Base-by-base conservation (phyloP, 2,113 vertebrate species). In the Ophiodon elongatus region DNA sequence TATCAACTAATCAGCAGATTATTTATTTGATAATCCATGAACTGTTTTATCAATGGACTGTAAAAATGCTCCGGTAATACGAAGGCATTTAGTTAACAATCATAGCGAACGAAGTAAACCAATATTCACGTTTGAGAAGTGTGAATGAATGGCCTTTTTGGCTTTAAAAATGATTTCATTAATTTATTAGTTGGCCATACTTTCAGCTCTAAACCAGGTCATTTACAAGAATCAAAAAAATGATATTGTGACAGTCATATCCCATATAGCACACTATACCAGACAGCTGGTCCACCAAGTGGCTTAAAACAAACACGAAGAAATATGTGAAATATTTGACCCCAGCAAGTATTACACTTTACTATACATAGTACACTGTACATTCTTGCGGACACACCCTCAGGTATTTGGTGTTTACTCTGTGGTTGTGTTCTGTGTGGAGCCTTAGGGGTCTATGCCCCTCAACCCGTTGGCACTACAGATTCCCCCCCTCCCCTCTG, bases 371-470 rank as follows among this genome's bases (percentile, higher is more conserved):
- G 64, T 5, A 29, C 73, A 50, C 45, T 54, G 41, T 31, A 37
- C n/a, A 27, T 62, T 65, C 56, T 25, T 35, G 35, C 79, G 63
- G n/a, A 43, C 50, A 56, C 67, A 65, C 77, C 52, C 64, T 70
- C 35, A 57, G 52, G 70, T 67, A 80, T 89, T 65, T 72, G 59
- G 41, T 63, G 43, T 83, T 84, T 69, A 68, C 27, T 64, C 31
- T 7, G 75, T 60, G 80, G 50, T 67, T 67, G 37, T 85, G 65
- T 11, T 85, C 63, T 73, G 59, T 59, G 82, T 29, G 56, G 79
- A 78, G 52, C 54, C 66, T 76, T n/a, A 31, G 27, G 80, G 88
- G 73, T 72, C 70, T 50, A 11, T 87, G 82, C 81, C 85, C 27
- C 27, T 84, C 71, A 73, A 65, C 17, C 45, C 15, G 9, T 76